phyloP scores from a whole-genome alignment of 2,113 vertebrate species.

The Halcyon senegalensis region DNA sequence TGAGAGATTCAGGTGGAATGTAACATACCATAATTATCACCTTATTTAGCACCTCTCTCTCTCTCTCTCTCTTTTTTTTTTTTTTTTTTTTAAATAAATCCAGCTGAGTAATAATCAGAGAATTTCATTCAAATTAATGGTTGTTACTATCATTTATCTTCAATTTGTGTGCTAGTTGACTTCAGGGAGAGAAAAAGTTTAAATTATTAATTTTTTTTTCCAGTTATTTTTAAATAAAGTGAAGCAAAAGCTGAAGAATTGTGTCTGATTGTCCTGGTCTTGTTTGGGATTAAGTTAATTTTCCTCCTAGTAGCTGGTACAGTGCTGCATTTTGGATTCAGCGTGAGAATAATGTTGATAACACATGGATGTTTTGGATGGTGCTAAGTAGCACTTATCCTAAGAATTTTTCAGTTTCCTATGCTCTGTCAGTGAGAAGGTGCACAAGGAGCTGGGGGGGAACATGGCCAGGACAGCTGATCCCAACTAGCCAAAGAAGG shows the following conservation, averaged over 20 bases:
- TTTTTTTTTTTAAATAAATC: background rate
- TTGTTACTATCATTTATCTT: background rate
- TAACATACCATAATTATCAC: background rate
- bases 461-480: background rate
- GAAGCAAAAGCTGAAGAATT: background rate
- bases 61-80: background rate
- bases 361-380: too few relatives aligned
- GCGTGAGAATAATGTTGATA: too few relatives aligned
- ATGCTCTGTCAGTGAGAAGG: background rate
- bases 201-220: background rate
- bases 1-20: background rate
- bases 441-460: background rate
- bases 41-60: accelerated
- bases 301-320: too few relatives aligned
- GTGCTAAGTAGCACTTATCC: too few relatives aligned
- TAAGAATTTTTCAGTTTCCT: background rate
- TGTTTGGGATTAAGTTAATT: too few relatives aligned
- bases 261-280: background rate
- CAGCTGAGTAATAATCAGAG: background rate
- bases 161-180: background rate
- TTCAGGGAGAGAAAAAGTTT: background rate
- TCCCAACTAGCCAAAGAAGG: background rate
- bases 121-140: background rate
- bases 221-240: background rate
- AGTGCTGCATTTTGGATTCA: too few relatives aligned